These are phyloP conservation scores for Platysternon megacephalum DNA, from an alignment of 2,113 vertebrate genomes.

Conservation along the genomic window DNA sequence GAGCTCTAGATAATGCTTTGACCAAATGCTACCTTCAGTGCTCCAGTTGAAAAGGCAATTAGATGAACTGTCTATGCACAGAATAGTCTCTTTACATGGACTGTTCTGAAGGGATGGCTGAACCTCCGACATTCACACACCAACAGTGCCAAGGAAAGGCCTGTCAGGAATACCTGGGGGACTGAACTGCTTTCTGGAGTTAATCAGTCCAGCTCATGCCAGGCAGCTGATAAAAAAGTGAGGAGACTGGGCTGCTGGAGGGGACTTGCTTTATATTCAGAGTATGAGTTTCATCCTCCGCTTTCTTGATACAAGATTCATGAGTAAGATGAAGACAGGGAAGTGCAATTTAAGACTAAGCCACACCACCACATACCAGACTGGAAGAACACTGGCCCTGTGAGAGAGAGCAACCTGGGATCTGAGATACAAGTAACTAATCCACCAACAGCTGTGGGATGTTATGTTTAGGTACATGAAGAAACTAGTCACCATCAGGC, in stretches of 20 bases:
- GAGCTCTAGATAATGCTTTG: neutral
- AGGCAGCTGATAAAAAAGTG: neutral
- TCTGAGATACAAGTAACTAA: fast-evolving
- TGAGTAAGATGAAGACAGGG: neutral
- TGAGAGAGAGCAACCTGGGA: neutral
- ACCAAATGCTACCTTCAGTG: neutral
- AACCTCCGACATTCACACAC: neutral
- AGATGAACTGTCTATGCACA: neutral
- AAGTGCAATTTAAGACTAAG: neutral
- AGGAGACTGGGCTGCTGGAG: neutral
- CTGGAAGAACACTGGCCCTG: neutral
- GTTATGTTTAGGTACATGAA: neutral
- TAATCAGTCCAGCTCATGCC: neutral
- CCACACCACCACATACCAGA: neutral
- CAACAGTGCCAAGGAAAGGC: too few relatives aligned
- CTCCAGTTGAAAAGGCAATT: neutral
- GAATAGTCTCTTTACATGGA: neutral
- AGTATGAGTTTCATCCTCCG: constrained; percentile 13
- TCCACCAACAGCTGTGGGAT: neutral
- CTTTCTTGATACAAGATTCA: constrained; percentile 20
- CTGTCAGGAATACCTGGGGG: neutral
- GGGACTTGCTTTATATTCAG: fast-evolving
- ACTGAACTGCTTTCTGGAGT: neutral
- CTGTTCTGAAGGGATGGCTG: neutral
- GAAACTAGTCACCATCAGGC: neutral